phyloP scores from a whole-genome alignment of 92 coral and sea anemone genomes.

The Palythoa grandiflora region DNA sequence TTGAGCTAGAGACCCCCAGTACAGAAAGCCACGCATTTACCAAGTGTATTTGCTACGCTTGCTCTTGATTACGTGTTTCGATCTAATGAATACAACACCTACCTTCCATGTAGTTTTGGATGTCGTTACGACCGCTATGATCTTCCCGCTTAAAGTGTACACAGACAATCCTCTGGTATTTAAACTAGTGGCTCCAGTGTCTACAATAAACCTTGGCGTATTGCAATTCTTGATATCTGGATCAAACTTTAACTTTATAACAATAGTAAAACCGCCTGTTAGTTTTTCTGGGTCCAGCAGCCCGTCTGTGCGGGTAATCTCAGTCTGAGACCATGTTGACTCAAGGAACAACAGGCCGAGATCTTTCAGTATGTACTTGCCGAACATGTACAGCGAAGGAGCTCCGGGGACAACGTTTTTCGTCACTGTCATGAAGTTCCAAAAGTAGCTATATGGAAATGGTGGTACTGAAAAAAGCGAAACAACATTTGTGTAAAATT shows the following conservation, averaged over 20 bases:
- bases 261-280: slow-evolving; percentile 78
- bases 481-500: not conserved
- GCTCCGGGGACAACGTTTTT: slow-evolving; percentile 75
- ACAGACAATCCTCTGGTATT: slow-evolving; percentile 85
- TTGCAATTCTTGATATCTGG: slow-evolving; percentile 60
- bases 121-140: slow-evolving; percentile 74
- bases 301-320: slow-evolving; percentile 69
- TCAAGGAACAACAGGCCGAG: slow-evolving; percentile 78
- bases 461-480: slow-evolving; percentile 71
- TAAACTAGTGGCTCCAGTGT: slow-evolving; percentile 88
- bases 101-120: slow-evolving; percentile 81
- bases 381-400: slow-evolving; percentile 77
- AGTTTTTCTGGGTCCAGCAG: slow-evolving; percentile 81
- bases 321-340: slow-evolving; percentile 74
- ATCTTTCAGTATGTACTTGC: slow-evolving; percentile 73
- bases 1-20: too few relatives aligned
- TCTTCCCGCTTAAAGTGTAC: slow-evolving; percentile 64
- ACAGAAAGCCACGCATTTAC: too few relatives aligned
- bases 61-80: too few relatives aligned
- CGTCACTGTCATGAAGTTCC: slow-evolving; percentile 87
- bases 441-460: slow-evolving; percentile 89
- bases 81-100: slow-evolving; percentile 2
- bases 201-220: slow-evolving; percentile 79
- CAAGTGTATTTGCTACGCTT: too few relatives aligned
- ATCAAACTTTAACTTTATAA: slow-evolving; percentile 86